These are phyloP conservation scores for Antechinus flavipes DNA, from an alignment of 2,113 vertebrate genomes.

Conservation along the genomic window DNA sequence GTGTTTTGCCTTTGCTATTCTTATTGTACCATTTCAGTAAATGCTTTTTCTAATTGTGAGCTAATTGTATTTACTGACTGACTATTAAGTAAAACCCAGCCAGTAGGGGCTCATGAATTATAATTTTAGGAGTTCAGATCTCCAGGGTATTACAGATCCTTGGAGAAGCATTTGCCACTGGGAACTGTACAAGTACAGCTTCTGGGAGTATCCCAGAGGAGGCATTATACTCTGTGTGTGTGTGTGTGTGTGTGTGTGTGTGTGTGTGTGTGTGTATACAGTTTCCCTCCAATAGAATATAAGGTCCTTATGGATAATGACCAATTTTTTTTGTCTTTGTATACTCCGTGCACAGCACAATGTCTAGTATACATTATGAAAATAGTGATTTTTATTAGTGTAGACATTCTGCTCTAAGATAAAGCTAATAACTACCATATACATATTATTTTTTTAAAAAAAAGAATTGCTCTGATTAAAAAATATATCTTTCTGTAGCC, in stretches of 20 bases:
- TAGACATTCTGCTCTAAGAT: neutral
- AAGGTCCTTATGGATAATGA: neutral
- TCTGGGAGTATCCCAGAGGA: neutral
- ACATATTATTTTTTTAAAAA: neutral
- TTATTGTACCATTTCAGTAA: neutral
- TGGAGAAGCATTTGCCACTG: neutral
- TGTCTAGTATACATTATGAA: neutral
- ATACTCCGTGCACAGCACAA: neutral
- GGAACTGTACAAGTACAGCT: neutral
- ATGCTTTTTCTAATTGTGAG: neutral
- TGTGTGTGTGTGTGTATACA: too few relatives aligned
- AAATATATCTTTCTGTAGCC: neutral
- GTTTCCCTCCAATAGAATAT: neutral
- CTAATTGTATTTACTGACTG: neutral
- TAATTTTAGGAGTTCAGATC: neutral
- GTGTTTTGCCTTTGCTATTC: neutral
- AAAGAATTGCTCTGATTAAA: neutral
- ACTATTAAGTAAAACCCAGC: neutral
- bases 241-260: too few relatives aligned
- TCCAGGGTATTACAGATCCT: neutral
- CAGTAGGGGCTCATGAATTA: neutral
- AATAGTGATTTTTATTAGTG: neutral
- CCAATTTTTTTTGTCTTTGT: neutral
- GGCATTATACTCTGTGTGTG: neutral
- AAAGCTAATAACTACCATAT: neutral